Evolutionary conservation across 2,888 invertebrate species (phyloP).

Genomic region (Standfussiana lucernea): DNA sequence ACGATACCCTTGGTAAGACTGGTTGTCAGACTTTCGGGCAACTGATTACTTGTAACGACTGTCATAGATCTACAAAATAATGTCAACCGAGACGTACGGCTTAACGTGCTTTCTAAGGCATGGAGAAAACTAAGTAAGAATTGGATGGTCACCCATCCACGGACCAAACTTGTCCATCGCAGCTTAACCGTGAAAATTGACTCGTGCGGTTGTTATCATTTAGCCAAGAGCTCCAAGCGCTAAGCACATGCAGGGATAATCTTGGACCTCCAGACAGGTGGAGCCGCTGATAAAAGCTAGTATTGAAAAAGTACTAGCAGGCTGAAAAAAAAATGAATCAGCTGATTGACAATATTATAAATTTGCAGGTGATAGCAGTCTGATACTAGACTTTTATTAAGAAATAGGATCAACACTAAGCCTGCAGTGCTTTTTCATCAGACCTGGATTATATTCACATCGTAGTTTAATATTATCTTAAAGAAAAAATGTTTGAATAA

Average conservation of each 20-base stretch:
- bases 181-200: background rate
- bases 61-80: too few relatives aligned
- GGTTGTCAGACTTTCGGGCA: too few relatives aligned
- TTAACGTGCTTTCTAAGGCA: too few relatives aligned
- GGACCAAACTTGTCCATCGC: background rate
- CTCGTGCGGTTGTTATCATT: background rate
- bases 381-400: conserved; percentile 1
- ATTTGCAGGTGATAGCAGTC: background rate
- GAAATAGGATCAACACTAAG: background rate
- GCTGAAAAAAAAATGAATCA: background rate
- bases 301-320: conserved; percentile 7
- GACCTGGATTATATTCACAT: background rate
- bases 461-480: background rate
- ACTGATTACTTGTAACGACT: too few relatives aligned
- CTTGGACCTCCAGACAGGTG: background rate
- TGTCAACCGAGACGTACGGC: too few relatives aligned
- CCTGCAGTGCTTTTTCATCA: background rate
- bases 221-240: background rate
- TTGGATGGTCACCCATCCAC: too few relatives aligned
- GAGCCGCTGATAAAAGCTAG: background rate
- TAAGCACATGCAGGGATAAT: background rate
- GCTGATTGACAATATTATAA: background rate
- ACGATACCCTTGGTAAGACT: too few relatives aligned
- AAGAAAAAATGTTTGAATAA: background rate
- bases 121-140: too few relatives aligned